Evolutionary conservation across 92 coral and sea anemone species (phyloP).

Genomic region (Palythoa grandis): DNA sequence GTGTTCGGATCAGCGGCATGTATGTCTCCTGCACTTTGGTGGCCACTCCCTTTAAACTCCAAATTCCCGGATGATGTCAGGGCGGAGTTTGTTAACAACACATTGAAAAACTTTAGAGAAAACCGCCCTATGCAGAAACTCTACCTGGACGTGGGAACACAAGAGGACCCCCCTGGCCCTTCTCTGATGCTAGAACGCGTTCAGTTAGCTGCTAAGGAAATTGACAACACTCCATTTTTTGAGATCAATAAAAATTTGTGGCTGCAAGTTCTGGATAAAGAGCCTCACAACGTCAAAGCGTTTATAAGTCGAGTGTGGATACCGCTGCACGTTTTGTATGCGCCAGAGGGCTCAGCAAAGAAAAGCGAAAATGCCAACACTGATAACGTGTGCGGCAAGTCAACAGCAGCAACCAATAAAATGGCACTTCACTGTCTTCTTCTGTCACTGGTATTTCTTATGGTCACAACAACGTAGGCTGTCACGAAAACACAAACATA

Average conservation of each 20-base stretch:
- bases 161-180: slow-evolving; percentile 37
- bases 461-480: too few species aligned
- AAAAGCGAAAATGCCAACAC: not conserved
- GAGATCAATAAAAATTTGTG: slow-evolving; percentile 61
- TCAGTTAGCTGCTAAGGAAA: slow-evolving; percentile 23
- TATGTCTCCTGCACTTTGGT: slow-evolving; percentile 66
- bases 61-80: slow-evolving; percentile 55
- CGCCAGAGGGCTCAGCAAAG: slow-evolving; percentile 59
- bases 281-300: slow-evolving; percentile 24
- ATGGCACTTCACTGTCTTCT: not conserved
- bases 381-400: not conserved
- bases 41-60: slow-evolving; percentile 59
- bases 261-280: slow-evolving; percentile 50
- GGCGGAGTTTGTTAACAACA: slow-evolving; percentile 42
- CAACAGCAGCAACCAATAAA: not conserved
- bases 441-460: not conserved
- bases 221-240: slow-evolving; percentile 54
- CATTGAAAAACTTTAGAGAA: slow-evolving; percentile 39
- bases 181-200: slow-evolving; percentile 45
- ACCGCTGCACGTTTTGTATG: slow-evolving; percentile 53
- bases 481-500: too few species aligned
- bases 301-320: slow-evolving; percentile 49
- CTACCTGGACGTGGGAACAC: slow-evolving; percentile 55
- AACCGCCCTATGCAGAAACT: slow-evolving; percentile 55
- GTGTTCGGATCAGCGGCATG: slow-evolving; percentile 70